Evolutionary conservation across 2,888 invertebrate species (phyloP), one percentile per base, ranked within the genome.

Genomic region (Amphipoea lucens): DNA sequence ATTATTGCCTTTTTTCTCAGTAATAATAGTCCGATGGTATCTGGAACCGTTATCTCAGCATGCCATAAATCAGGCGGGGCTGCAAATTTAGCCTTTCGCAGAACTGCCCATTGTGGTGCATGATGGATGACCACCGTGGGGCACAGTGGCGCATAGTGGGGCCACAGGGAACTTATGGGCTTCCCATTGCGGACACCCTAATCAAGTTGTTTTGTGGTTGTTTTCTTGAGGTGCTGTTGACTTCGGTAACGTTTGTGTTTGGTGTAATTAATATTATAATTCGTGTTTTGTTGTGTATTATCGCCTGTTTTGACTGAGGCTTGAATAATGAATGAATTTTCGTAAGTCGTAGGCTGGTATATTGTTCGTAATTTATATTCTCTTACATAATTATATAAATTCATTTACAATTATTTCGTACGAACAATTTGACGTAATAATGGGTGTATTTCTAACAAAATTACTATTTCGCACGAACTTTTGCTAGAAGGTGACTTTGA

Each of bases 41-140:
- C 90, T 76, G 71, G 75, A 63, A 62, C 86, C 85, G 83, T 90
- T 89, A 89, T 89, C 90, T 81, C 88, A 83, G 83, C 82, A 73
- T 82, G 90, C 87, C 87, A 93, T 95, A 95, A 94, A 95, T 95
- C 94, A 95, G 90, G 86, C 85, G 86, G 70, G 92, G 90, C 91
- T 93, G 94, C 92, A 90, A 92, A 93, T 93, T 92, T 90, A 89
- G 91, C 91, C 90, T 91, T 91, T 91, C 89, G 77, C 84, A 87
- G 87, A 87, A 89, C 84, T 84, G 83, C 76, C 90, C 83, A 90
- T 91, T 93, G 91, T 91, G 90, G 81, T 84, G 76, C 79, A 90
- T 92, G 92, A 93, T 92, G 86, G 91, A 91, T 93, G 84, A 81
- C 79, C 72, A 85, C 82, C 73, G 72, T 81, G 86, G 89, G 80